Percentiles rank a stretch among this genome's conserved stretches.
These are phyloP conservation scores for Lacanobia wlatinum DNA, from an alignment of 2,888 invertebrate species.

Conservation along the genomic window DNA sequence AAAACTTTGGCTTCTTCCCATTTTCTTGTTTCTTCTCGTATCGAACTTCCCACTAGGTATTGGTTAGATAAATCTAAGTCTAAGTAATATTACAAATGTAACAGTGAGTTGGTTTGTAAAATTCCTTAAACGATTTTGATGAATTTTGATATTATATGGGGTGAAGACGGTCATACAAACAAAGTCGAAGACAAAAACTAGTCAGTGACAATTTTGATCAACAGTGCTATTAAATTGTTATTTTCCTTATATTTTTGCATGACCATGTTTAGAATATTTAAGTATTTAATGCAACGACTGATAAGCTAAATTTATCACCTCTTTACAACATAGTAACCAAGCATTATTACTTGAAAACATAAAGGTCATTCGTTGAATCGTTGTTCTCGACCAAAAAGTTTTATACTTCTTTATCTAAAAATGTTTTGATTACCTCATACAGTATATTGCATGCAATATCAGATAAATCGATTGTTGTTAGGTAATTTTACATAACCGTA, in stretches of 20 bases:
- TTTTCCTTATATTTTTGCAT: neutral
- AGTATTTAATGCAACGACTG: neutral
- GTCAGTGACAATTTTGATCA: too few species aligned
- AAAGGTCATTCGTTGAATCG: neutral
- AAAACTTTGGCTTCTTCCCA: too few species aligned
- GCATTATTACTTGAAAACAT: neutral
- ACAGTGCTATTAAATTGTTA: too few species aligned
- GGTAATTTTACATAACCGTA: slow-evolving; percentile 11
- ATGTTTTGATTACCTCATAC: slow-evolving; percentile 18
- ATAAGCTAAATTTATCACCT: neutral
- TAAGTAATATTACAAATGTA: too few species aligned
- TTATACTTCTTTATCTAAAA: neutral
- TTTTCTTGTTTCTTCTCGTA: too few species aligned
- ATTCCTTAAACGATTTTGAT: too few species aligned
- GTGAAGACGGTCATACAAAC: too few species aligned
- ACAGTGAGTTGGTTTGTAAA: too few species aligned
- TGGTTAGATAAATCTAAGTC: too few species aligned
- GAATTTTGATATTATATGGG: too few species aligned
- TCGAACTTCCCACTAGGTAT: too few species aligned
- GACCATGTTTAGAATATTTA: neutral
- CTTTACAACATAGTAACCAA: neutral
- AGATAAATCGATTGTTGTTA: slow-evolving; percentile 24
- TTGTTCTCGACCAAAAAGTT: neutral
- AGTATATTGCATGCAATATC: slow-evolving; percentile 1
- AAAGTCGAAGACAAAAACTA: too few species aligned